Conservation (phyloP, 1,140 invertebrate genomes). For the Pseudomyrmex pallidus region DNA sequence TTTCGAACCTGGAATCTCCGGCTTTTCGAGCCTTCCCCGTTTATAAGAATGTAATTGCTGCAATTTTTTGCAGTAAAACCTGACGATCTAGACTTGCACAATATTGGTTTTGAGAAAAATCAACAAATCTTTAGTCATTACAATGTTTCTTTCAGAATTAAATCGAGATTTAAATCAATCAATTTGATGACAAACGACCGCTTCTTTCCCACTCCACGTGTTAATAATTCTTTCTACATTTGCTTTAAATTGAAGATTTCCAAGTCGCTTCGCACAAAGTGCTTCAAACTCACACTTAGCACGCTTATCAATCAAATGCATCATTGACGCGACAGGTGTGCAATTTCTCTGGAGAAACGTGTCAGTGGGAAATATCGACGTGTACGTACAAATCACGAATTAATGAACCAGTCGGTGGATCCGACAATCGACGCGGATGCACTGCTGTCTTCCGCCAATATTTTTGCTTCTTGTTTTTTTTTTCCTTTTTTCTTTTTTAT, state of each 20-base stretch:
- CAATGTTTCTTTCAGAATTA: background rate
- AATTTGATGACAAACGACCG: background rate
- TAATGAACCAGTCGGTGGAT: slow-evolving; percentile 41
- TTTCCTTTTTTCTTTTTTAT: slow-evolving; percentile 12
- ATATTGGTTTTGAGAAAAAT: no score
- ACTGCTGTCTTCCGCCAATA: slow-evolving; percentile 41
- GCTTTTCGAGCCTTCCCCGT: no score
- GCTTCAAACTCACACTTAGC: background rate
- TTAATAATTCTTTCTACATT: background rate
- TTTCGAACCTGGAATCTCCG: no score
- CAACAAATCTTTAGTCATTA: no score
- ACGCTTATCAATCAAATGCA: background rate
- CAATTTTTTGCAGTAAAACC: no score
- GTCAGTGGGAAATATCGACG: background rate
- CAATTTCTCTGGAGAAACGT: background rate
- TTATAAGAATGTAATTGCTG: background rate
- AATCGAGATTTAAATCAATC: background rate
- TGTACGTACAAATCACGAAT: slow-evolving; percentile 51
- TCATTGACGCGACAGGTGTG: background rate
- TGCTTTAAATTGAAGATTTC: background rate
- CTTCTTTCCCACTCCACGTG: background rate
- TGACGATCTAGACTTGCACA: no score
- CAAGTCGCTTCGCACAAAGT: background rate
- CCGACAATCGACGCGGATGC: slow-evolving; percentile 8
- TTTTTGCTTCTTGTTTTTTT: slow-evolving; percentile 33